Conservation (phyloP, 2,797 vertebrate genomes). For the Chromis chromis region DNA sequence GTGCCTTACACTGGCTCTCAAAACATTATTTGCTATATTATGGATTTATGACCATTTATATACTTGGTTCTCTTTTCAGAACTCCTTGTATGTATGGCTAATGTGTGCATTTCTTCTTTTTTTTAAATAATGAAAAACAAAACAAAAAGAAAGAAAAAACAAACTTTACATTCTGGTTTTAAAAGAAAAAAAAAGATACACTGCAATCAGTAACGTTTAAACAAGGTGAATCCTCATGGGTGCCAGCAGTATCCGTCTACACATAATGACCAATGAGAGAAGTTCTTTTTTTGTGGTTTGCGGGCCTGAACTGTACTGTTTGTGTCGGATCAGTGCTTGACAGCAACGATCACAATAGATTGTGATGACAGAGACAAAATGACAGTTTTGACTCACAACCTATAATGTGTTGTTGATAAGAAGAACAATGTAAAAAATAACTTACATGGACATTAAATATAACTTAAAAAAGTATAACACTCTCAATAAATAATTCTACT, state of each 20-base stretch:
- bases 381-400: constrained; percentile 81
- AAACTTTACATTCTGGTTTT: constrained; percentile 78
- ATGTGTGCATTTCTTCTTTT: constrained; percentile 47
- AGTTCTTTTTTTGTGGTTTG: constrained; percentile 34
- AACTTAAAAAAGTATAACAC: constrained; percentile 99
- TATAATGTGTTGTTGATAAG: constrained; percentile 87
- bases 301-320: constrained; percentile 64
- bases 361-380: constrained; percentile 64
- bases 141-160: constrained; percentile 42
- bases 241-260: constrained; percentile 59
- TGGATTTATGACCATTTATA: constrained; percentile 42
- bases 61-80: constrained; percentile 80
- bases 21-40: constrained; percentile 42
- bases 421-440: constrained; percentile 97
- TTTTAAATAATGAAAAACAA: constrained; percentile 28
- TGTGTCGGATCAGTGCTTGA: constrained; percentile 79
- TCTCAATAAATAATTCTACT: constrained; percentile 99
- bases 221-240: constrained; percentile 66
- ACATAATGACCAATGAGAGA: constrained; percentile 60
- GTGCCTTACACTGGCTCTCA: constrained; percentile 30
- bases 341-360: constrained; percentile 69
- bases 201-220: constrained; percentile 66
- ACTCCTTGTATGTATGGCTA: constrained; percentile 77
- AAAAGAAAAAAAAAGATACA: constrained; percentile 74
- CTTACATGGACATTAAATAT: constrained; percentile 99